Conservation (phyloP, 2,888 invertebrate species). For the Pandemis cinnamomeana region DNA sequence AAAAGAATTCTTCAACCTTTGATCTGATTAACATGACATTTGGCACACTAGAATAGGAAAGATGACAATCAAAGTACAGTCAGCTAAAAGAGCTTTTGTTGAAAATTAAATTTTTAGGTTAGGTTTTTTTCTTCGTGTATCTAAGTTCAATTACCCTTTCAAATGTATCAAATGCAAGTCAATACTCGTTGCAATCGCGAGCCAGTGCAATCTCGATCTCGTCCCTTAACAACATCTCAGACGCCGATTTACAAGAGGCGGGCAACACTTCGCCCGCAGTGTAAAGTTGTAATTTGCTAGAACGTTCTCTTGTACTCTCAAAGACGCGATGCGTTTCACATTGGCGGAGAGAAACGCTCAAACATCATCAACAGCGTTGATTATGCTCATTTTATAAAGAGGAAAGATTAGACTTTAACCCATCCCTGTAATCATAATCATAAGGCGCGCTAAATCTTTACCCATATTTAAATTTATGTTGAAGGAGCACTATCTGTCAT, state of each 20-base stretch:
- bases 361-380: too few species aligned
- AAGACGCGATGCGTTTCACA: constrained; percentile 11
- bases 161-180: background rate
- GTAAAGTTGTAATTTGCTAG: constrained; percentile 36
- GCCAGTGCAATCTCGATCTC: constrained; percentile 4
- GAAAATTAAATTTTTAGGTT: background rate
- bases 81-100: too few species aligned
- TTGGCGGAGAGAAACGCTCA: constrained; percentile 3
- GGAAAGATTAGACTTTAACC: too few species aligned
- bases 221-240: constrained; percentile 6
- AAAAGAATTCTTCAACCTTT: too few species aligned
- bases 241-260: constrained; percentile 8
- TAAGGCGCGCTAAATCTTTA: too few species aligned
- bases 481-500: too few species aligned
- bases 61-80: too few species aligned
- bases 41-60: too few species aligned
- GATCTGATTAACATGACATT: too few species aligned
- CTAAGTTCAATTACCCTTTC: background rate
- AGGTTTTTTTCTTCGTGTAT: background rate
- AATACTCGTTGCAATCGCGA: background rate
- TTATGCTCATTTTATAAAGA: too few species aligned
- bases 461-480: too few species aligned
- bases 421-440: too few species aligned
- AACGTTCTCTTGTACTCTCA: constrained; percentile 20
- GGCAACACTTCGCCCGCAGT: constrained; percentile 10